Conservation (phyloP, 1,140 invertebrate genomes). For the Drosophila mauritiana region DNA sequence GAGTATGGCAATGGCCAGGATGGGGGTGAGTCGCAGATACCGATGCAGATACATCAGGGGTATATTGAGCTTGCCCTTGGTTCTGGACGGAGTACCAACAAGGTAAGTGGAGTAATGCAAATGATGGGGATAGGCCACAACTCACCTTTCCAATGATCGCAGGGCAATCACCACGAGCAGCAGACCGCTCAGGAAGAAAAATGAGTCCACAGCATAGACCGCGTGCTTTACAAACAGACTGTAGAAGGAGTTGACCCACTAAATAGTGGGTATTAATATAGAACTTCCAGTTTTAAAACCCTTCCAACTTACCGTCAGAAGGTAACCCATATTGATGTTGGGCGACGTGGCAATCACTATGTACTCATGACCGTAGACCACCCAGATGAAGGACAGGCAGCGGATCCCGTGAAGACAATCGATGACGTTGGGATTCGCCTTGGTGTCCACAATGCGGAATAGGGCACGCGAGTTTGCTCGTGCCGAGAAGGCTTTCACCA, state of each 20-base stretch:
- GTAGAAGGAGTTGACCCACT: conserved; percentile 83
- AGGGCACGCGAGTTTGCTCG: conserved; percentile 50
- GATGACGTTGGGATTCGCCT: conserved; percentile 62
- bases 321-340: conserved; percentile 45
- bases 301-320: conserved; percentile 13
- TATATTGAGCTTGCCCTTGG: conserved; percentile 63
- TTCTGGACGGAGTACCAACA: conserved; percentile 6
- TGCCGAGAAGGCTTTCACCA: conserved; percentile 52
- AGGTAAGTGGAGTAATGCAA: not conserved
- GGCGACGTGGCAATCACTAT: conserved; percentile 53
- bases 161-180: conserved; percentile 87
- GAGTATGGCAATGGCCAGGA: conserved; percentile 58
- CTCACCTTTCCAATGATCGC: conserved; percentile 87
- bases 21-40: conserved; percentile 67
- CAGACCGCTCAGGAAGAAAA: conserved; percentile 93
- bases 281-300: not conserved
- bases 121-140: conserved; percentile 34
- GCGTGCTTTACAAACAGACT: conserved; percentile 86
- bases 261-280: not conserved
- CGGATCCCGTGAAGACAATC: conserved; percentile 86
- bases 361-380: conserved; percentile 87
- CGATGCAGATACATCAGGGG: conserved; percentile 79
- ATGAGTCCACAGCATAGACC: conserved; percentile 94
- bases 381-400: conserved; percentile 87
- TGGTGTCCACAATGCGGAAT: conserved; percentile 31